These are phyloP conservation scores for Dolichomitus sp. DNA, from an alignment of 2,888 invertebrate species.

Conservation along the genomic window DNA sequence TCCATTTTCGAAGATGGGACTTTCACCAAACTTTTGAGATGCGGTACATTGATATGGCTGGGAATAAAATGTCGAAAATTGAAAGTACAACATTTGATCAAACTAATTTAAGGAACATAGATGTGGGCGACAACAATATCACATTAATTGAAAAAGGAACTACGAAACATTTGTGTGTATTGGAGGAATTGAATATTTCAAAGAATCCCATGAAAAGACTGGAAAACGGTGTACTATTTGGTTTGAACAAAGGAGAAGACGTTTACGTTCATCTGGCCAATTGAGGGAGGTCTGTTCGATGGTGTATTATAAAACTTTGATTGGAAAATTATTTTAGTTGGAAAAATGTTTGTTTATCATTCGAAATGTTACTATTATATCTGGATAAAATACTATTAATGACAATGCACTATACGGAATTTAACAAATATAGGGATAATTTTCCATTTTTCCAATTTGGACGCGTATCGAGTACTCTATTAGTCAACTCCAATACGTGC, in stretches of 20 bases:
- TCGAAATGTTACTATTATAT: too few species aligned
- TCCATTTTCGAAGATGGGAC: background rate
- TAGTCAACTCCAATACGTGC: too few species aligned
- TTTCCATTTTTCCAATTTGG: background rate
- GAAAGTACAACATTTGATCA: background rate
- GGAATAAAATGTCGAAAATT: conserved; percentile 2
- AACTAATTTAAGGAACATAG: background rate
- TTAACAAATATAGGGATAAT: background rate
- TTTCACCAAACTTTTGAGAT: background rate
- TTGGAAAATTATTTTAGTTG: too few species aligned
- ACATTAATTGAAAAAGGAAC: conserved; percentile 31
- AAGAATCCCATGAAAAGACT: conserved; percentile 83
- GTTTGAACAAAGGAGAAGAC: conserved; percentile 38
- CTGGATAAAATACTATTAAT: too few species aligned
- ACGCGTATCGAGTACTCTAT: too few species aligned
- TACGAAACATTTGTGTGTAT: conserved; percentile 9
- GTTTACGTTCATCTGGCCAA: background rate
- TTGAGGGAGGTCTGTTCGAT: too few species aligned
- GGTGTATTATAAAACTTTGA: too few species aligned
- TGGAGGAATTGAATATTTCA: conserved; percentile 64
- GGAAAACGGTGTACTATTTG: conserved; percentile 77
- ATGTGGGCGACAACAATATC: conserved; percentile 25
- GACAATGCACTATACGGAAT: background rate
- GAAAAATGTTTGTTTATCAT: too few species aligned
- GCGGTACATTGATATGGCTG: background rate